Conservation (phyloP, 1,140 invertebrate genomes). For the Phthorimaea operculella region DNA sequence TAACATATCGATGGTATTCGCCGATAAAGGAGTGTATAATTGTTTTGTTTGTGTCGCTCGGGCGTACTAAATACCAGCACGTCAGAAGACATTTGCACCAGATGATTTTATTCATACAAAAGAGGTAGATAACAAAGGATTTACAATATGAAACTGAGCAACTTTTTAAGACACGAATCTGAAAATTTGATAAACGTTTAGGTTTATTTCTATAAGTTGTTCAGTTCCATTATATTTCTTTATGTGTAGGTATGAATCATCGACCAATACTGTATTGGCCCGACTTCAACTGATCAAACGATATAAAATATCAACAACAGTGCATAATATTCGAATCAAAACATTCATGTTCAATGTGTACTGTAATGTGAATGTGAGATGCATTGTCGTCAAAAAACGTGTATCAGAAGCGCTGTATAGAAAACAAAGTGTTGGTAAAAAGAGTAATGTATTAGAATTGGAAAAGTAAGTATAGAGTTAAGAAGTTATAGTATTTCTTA, state of each 20-base stretch:
- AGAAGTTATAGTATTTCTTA: slow-evolving; percentile 65
- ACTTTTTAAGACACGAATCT: too few species aligned
- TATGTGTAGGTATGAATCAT: too few species aligned
- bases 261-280: too few species aligned
- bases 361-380: slow-evolving; percentile 40
- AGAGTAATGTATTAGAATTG: slow-evolving; percentile 11
- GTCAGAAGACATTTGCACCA: background rate
- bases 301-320: background rate
- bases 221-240: too few species aligned
- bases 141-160: too few species aligned
- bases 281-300: too few species aligned
- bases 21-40: slow-evolving; percentile 6
- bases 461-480: slow-evolving; percentile 9
- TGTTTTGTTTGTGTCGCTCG: slow-evolving; percentile 4
- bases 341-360: slow-evolving; percentile 39
- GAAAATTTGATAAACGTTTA: too few species aligned
- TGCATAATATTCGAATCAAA: slow-evolving; percentile 5
- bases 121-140: too few species aligned
- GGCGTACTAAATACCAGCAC: background rate
- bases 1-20: background rate
- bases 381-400: slow-evolving; percentile 24
- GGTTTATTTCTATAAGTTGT: too few species aligned
- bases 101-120: background rate
- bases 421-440: slow-evolving; percentile 18
- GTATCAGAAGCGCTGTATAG: slow-evolving; percentile 23